Evolutionary conservation across 2,797 vertebrate genomes (phyloP).

Genomic region (Pseudomugil gertrudae): DNA sequence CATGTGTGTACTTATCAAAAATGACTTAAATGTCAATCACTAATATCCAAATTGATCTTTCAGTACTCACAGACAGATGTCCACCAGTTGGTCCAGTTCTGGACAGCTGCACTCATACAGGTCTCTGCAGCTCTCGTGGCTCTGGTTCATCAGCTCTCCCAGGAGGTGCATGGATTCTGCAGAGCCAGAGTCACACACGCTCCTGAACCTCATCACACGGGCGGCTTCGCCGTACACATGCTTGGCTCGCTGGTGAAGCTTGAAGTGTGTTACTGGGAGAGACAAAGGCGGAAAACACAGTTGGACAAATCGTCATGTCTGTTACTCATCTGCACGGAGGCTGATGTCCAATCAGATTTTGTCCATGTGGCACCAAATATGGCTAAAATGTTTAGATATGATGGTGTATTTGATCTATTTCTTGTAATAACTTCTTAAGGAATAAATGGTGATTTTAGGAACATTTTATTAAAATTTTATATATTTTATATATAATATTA

Average conservation of each 20-base stretch:
- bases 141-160: slow-evolving; percentile 94
- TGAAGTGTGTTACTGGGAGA: slow-evolving; percentile 85
- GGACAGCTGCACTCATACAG: slow-evolving; percentile 96
- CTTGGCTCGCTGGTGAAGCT: slow-evolving; percentile 90
- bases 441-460: too few relatives aligned
- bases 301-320: background rate
- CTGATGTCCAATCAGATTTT: background rate
- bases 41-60: background rate
- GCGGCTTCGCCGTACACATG: slow-evolving; percentile 95
- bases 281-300: background rate
- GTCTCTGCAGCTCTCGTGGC: slow-evolving; percentile 93
- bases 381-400: background rate
- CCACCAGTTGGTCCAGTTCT: slow-evolving; percentile 92
- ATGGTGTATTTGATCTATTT: background rate
- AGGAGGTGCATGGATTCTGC: slow-evolving; percentile 81
- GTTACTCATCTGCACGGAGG: background rate
- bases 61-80: slow-evolving; percentile 88
- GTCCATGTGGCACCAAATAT: background rate
- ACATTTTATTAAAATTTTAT: too few relatives aligned
- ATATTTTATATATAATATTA: too few relatives aligned
- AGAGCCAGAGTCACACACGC: slow-evolving; percentile 85
- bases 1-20: background rate
- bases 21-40: background rate
- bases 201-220: slow-evolving; percentile 89
- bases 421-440: background rate